Evolutionary conservation across 2,888 invertebrate species (phyloP).

Genomic region (Antheraea yamamai): DNA sequence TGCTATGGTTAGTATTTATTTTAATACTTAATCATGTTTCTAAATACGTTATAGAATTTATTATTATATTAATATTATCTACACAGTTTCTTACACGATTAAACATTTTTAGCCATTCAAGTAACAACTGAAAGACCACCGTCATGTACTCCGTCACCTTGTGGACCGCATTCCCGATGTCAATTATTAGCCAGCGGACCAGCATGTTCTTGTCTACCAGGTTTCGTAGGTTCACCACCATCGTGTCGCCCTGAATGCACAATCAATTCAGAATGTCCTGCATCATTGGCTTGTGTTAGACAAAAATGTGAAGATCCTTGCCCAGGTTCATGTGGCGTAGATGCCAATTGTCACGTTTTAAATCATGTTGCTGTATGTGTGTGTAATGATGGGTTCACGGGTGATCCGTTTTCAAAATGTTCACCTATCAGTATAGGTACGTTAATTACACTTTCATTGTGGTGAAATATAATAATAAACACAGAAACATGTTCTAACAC

Average conservation of each 20-base stretch:
- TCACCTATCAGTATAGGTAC: conserved; percentile 79
- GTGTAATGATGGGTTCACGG: conserved; percentile 87
- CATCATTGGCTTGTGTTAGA: conserved; percentile 88
- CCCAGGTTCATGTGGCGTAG: conserved; percentile 90
- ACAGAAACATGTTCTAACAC: conserved; percentile 8
- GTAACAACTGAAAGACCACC: conserved; percentile 85
- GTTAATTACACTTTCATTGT: conserved; percentile 4
- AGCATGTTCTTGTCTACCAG: conserved; percentile 90
- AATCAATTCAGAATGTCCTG: conserved; percentile 89
- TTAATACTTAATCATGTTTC: background rate
- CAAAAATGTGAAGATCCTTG: conserved; percentile 92
- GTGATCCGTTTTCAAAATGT: conserved; percentile 91
- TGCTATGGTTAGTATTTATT: conserved; percentile 85
- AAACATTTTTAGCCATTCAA: conserved; percentile 55
- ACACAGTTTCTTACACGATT: background rate
- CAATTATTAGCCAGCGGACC: conserved; percentile 87
- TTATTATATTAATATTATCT: background rate
- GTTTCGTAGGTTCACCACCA: conserved; percentile 90
- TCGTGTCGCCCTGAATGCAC: conserved; percentile 91
- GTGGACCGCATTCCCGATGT: conserved; percentile 92
- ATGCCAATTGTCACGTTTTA: conserved; percentile 89
- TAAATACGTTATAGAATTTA: background rate
- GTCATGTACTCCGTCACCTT: conserved; percentile 91
- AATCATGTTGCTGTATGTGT: conserved; percentile 92
- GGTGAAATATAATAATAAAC: conserved; percentile 14